phyloP scores from a whole-genome alignment of 2,113 vertebrate genomes.

The Solenodon paradoxus region DNA sequence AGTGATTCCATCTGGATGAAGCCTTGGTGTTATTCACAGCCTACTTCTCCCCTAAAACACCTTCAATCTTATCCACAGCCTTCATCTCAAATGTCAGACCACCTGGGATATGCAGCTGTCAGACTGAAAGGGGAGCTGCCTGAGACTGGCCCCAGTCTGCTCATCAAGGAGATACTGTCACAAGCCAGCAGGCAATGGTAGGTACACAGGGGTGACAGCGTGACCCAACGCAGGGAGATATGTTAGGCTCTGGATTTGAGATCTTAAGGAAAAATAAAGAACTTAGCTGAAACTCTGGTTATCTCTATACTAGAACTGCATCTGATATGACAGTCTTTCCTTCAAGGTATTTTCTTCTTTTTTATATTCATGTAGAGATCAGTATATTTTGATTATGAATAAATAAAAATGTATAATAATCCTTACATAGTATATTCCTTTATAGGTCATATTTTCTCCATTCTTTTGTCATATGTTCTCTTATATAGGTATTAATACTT shows the following conservation, averaged over 20 bases:
- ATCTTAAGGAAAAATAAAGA: background rate
- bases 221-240: slow-evolving; percentile 11
- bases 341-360: background rate
- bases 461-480: background rate
- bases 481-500: background rate
- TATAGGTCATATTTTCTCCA: background rate
- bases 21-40: slow-evolving; percentile 87
- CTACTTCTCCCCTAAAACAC: slow-evolving; percentile 89
- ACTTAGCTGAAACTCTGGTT: background rate
- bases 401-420: background rate
- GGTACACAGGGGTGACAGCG: slow-evolving; percentile 64
- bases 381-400: background rate
- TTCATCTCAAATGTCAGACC: slow-evolving; percentile 96
- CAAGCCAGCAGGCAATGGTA: slow-evolving; percentile 64
- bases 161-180: slow-evolving; percentile 75
- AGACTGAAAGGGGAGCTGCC: slow-evolving; percentile 89
- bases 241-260: slow-evolving; percentile 17
- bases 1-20: slow-evolving; percentile 88
- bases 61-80: slow-evolving; percentile 91
- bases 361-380: background rate
- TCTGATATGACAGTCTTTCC: background rate
- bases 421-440: background rate
- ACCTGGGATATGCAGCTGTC: slow-evolving; percentile 97
- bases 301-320: accelerated
- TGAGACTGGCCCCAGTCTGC: slow-evolving; percentile 69